Evolutionary conservation across 2,797 vertebrate species (phyloP), one percentile per base, ranked within the genome.

Genomic region (Oophaga sylvatica): DNA sequence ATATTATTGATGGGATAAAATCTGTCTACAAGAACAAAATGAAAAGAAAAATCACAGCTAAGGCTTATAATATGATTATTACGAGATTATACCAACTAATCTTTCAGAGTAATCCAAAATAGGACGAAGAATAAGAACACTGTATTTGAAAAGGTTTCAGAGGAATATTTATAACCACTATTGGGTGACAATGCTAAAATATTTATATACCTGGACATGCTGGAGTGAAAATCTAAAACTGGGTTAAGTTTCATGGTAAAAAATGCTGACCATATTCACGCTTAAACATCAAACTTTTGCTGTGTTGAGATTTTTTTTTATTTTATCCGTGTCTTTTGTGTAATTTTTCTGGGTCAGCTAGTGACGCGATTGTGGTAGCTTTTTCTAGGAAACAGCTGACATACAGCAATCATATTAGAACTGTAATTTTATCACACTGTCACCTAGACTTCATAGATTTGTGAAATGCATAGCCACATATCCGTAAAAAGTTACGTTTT

Each of bases 1-100:
- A 76, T 82, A 67, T 76, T 87, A 75, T 73, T 79, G 35, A 81
- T 31, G 35, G 70, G 80, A 87, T 82, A 67, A 76, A 63, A 59
- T 83, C 81, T 83, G 81, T 71, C 67, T 83, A 83, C 56, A 62
- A 84, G 26, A 53, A 85, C 16, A 68, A 85, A 78, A 85, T 85
- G 45, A 79, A 85, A 75, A 75, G 10, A 70, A 73, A 41, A 70
- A 70, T 57, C 60, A 12, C n/a, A 85, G 75, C 29, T 67, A 70
- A 86, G 45, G 63, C 76, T 26, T 67, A 68, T 53, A 59, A 86
- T 70, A 70, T n/a, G 84, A 78, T 86, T 79, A 78, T 77, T 56
- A 78, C 13, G 67, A 57, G 29, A 84, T 84, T 84, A 84, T 62
- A 63, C 71, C 6, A 56, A 29, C 35, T 22, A 75, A 45, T 84